Evolutionary conservation across 2,797 vertebrate genomes (phyloP).

Genomic region (Myotis pilosus): DNA sequence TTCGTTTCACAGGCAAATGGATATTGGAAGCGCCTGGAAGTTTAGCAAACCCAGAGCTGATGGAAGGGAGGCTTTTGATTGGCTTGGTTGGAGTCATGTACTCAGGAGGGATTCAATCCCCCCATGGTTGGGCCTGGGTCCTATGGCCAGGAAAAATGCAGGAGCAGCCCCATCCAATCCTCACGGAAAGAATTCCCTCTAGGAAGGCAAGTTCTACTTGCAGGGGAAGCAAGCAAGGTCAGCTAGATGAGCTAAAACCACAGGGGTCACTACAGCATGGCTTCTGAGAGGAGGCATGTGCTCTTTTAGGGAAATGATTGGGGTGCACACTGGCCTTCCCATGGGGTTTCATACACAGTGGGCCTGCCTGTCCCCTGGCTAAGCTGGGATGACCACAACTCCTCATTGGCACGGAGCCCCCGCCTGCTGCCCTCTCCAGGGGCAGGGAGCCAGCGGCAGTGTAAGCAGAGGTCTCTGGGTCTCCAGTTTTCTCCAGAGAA

Average conservation of each 20-base stretch:
- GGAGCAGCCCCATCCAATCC: neutral
- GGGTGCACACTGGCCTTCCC: neutral
- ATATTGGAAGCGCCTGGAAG: neutral
- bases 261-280: neutral
- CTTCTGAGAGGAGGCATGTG: neutral
- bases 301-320: neutral
- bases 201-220: neutral
- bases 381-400: neutral
- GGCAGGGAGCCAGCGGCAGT: neutral
- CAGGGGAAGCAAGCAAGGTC: neutral
- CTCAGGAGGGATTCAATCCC: neutral
- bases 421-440: neutral
- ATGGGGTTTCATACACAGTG: neutral
- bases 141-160: neutral
- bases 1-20: neutral
- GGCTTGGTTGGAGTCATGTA: neutral
- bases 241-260: neutral
- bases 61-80: neutral
- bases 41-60: neutral
- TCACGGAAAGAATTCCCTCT: neutral
- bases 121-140: neutral
- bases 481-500: slow-evolving; percentile 62
- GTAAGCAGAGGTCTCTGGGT: slow-evolving; percentile 19
- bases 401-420: neutral
- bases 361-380: neutral